Percentiles rank a stretch among this genome's conserved stretches.
Evolutionary conservation across 2,113 vertebrate genomes (phyloP).

Genomic region (Pogona vitticeps): DNA sequence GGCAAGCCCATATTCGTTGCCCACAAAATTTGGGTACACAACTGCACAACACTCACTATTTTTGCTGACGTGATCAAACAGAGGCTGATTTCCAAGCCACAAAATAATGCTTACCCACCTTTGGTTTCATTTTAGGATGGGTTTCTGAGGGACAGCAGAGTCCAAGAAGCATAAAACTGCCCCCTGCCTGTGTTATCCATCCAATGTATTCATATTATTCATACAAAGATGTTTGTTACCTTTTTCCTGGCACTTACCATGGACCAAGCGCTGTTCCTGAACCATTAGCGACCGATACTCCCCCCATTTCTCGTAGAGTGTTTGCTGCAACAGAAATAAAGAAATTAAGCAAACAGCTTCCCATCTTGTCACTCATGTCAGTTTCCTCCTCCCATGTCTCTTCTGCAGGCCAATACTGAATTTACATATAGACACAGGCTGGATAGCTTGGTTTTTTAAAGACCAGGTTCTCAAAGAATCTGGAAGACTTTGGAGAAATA

Average conservation of each 20-base stretch:
- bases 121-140: background rate
- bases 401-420: background rate
- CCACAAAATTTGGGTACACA: too few relatives aligned
- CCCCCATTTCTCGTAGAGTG: constrained; percentile 94
- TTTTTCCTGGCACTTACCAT: constrained; percentile 76
- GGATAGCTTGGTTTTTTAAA: background rate
- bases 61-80: too few relatives aligned
- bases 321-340: constrained; percentile 82
- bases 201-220: background rate
- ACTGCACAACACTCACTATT: too few relatives aligned
- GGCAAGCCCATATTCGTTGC: too few relatives aligned
- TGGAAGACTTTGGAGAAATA: too few relatives aligned
- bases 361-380: background rate
- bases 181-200: too few relatives aligned
- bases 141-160: background rate
- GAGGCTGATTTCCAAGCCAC: too few relatives aligned
- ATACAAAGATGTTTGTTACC: too few relatives aligned
- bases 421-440: background rate
- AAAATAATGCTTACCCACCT: too few relatives aligned
- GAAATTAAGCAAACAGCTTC: background rate
- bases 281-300: constrained; percentile 93
- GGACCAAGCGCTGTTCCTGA: constrained; percentile 92
- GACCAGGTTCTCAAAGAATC: background rate
- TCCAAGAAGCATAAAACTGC: too few relatives aligned
- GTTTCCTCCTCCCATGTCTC: background rate